Evolutionary conservation across 2,113 vertebrate species (phyloP).

Genomic region (Synchiropus splendidus): DNA sequence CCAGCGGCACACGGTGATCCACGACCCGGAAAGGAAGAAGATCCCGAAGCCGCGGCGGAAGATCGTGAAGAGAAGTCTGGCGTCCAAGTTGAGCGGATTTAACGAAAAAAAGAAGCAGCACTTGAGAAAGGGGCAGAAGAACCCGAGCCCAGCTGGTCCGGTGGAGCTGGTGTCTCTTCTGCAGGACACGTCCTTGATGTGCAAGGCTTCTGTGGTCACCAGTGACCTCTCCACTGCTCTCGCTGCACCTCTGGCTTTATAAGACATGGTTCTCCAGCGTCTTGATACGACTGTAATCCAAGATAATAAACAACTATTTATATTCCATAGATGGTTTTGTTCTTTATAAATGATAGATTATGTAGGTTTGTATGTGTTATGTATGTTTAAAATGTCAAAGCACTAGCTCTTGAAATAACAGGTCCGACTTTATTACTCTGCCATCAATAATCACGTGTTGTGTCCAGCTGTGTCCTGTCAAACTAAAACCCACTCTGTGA

Average conservation of each 20-base stretch:
- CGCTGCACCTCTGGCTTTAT: conserved; percentile 21
- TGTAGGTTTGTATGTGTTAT: no score
- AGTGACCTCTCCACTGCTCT: conserved; percentile 12
- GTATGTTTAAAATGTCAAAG: no score
- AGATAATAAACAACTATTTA: no score
- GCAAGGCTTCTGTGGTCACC: conserved; percentile 11
- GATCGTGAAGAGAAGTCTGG: conserved; percentile 68
- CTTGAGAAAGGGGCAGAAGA: background rate
- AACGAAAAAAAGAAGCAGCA: conserved; percentile 6
- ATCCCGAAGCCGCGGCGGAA: conserved; percentile 31
- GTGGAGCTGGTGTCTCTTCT: conserved; percentile 46
- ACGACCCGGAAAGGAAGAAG: conserved; percentile 78
- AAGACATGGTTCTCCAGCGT: conserved; percentile 1
- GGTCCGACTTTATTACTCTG: no score
- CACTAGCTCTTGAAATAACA: no score
- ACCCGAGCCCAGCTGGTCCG: conserved; percentile 1
- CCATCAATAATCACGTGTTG: no score
- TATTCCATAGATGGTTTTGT: no score
- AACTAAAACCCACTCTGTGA: no score
- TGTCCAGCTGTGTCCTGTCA: no score
- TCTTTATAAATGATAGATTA: no score
- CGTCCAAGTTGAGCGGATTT: conserved; percentile 81
- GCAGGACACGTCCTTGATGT: conserved; percentile 39
- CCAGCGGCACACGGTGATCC: conserved; percentile 70
- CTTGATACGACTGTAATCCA: no score